phyloP scores from a whole-genome alignment of 2,888 invertebrate genomes.

The Acanthosoma haemorrhoidale region DNA sequence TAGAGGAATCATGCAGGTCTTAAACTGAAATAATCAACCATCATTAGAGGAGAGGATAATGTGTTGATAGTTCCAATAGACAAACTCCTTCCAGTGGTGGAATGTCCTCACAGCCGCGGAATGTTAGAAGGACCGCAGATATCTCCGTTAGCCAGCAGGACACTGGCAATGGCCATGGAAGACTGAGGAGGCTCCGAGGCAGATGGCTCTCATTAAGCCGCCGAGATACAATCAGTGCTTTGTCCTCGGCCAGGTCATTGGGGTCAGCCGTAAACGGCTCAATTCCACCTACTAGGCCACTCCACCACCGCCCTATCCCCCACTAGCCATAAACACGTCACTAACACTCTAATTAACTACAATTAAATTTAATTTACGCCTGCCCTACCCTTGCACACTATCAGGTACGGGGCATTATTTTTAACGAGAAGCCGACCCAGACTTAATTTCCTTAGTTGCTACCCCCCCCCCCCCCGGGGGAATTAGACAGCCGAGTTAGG shows the following conservation, averaged over 20 bases:
- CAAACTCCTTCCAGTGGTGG: too few relatives aligned
- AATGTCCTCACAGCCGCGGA: too few relatives aligned
- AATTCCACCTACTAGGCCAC: neutral
- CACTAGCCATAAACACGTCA: neutral
- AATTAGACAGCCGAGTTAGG: too few relatives aligned
- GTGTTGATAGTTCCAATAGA: neutral
- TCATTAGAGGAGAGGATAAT: too few relatives aligned
- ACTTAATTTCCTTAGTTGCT: neutral
- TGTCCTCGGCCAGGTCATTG: neutral
- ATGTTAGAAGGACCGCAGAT: too few relatives aligned
- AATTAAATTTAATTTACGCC: constrained; percentile 8
- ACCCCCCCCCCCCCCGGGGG: neutral
- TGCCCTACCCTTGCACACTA: too few relatives aligned
- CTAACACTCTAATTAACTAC: neutral
- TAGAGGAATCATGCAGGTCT: too few relatives aligned
- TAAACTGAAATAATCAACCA: too few relatives aligned
- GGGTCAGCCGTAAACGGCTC: constrained; percentile 5
- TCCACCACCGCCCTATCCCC: too few relatives aligned
- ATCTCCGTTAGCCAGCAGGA: neutral
- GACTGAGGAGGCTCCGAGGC: neutral
- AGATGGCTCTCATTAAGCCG: neutral
- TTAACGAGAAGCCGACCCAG: neutral
- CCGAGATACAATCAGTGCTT: constrained; percentile 5
- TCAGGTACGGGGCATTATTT: neutral
- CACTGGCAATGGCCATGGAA: too few relatives aligned